phyloP scores from a whole-genome alignment of 2,888 invertebrate genomes.

The Tromatobia lineatoria region DNA sequence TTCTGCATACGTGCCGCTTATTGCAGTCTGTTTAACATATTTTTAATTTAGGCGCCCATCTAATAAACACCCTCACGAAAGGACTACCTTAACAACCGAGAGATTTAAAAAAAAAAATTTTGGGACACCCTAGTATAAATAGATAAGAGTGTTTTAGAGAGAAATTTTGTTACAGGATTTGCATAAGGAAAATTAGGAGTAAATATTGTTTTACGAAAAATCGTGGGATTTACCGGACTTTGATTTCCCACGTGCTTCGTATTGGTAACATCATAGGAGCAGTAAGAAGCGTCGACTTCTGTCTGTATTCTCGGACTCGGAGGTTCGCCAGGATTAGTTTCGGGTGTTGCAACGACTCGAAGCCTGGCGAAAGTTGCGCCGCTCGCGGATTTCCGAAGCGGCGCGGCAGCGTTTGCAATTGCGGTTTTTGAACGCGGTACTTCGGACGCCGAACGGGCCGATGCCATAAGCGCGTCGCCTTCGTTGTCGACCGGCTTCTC shows the following conservation, averaged over 20 bases:
- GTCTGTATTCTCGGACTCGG: slow-evolving; percentile 87
- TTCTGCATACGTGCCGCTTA: too few relatives aligned
- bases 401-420: slow-evolving; percentile 76
- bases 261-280: slow-evolving; percentile 83
- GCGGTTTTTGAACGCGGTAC: slow-evolving; percentile 80
- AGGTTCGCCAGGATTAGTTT: slow-evolving; percentile 86
- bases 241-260: slow-evolving; percentile 83
- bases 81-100: too few relatives aligned
- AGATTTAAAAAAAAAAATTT: too few relatives aligned
- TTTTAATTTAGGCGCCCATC: too few relatives aligned
- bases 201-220: neutral
- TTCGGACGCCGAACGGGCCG: slow-evolving; percentile 86
- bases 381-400: slow-evolving; percentile 83
- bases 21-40: too few relatives aligned
- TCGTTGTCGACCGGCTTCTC: slow-evolving; percentile 89
- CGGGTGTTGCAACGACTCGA: slow-evolving; percentile 88
- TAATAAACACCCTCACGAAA: too few relatives aligned
- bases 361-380: slow-evolving; percentile 91
- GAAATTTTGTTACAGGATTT: too few relatives aligned
- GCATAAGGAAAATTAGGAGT: too few relatives aligned
- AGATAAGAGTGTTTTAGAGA: too few relatives aligned
- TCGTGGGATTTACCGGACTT: slow-evolving; percentile 78
- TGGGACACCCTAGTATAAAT: too few relatives aligned
- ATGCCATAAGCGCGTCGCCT: slow-evolving; percentile 87
- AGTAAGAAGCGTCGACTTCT: slow-evolving; percentile 88